Base-by-base conservation (phyloP, 2,113 vertebrate genomes). In the Ochotona princeps region DNA sequence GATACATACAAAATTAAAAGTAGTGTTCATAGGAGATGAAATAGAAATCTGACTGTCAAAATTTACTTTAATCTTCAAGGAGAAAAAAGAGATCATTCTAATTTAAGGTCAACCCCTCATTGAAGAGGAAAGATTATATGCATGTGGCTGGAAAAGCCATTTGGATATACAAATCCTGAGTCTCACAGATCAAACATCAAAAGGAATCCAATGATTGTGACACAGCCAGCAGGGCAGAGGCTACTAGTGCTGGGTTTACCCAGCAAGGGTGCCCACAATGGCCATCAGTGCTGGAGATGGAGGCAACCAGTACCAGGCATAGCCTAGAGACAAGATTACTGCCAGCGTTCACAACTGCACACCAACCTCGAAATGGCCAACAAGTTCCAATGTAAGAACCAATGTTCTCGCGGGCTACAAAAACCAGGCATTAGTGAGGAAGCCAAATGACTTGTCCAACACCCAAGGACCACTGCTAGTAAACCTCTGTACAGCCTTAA, bases 291-390 rank as follows among this genome's bases (percentile, higher is more conserved):
- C 23, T 87, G 18, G 78, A 94, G 20, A 61, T 26, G 54, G 44
- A 94, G 87, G 94, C 78, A 92, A 74, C 21, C n/a, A 69, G 83
- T 26, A 84, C 73, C 14, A 66, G 1, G 51, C 74, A 70, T 90
- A 87, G 49, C n/a, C 20, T 32, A 35, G 57, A 88, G 49, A 90
- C 38, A 90, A 73, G 57, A 49, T 30, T 66, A 87, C 60, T 79
- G 23, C 49, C 12, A 9, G 78, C 57, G 90, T 61, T 51, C 26
- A 2, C 12, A 76, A 25, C 8, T 88, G 14, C 70, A 70, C 8
- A 70, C 14, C 9, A 2, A 90, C 32, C 60, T 49, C 4, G 63
- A 92, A 44, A 84, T 79, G 1, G 49, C 47, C n/a, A 54, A 63
- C 28, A 38, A 87, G 32, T 49, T 80, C 74, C 90, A 87, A 90